These are phyloP conservation scores for Biston stratarius DNA, from an alignment of 2,888 invertebrate species.

Conservation along the genomic window DNA sequence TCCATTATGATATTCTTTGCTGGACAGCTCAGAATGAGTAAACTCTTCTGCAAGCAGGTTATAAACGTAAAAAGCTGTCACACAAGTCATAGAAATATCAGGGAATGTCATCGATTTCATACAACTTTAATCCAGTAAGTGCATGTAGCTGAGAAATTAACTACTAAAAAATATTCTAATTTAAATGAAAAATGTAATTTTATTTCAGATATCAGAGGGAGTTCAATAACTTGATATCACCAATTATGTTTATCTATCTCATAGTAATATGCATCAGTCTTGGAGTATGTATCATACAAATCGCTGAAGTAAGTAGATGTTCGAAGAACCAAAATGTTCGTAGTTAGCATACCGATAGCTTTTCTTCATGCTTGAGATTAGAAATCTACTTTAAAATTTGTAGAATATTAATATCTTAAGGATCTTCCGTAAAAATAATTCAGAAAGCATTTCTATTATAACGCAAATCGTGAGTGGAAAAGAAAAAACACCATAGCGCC, in stretches of 20 bases:
- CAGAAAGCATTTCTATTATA: no score
- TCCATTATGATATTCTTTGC: slow-evolving; percentile 71
- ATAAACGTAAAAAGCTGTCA: slow-evolving; percentile 44
- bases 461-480: no score
- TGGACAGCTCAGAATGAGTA: slow-evolving; percentile 66
- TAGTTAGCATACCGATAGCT: no score
- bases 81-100: slow-evolving; percentile 60
- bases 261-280: slow-evolving; percentile 67
- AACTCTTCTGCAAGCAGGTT: slow-evolving; percentile 53
- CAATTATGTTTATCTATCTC: slow-evolving; percentile 70
- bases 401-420: no score
- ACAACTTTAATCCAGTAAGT: slow-evolving; percentile 57
- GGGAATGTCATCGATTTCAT: slow-evolving; percentile 61
- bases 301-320: slow-evolving; percentile 58
- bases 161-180: background rate
- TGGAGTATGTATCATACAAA: slow-evolving; percentile 68
- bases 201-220: slow-evolving; percentile 60
- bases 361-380: no score
- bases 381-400: no score
- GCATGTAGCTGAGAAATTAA: background rate
- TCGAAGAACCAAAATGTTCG: no score
- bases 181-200: background rate
- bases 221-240: slow-evolving; percentile 65
- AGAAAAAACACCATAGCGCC: no score
- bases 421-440: no score